phyloP scores from a whole-genome alignment of 2,888 invertebrate species.

The Subacronicta megacephala region DNA sequence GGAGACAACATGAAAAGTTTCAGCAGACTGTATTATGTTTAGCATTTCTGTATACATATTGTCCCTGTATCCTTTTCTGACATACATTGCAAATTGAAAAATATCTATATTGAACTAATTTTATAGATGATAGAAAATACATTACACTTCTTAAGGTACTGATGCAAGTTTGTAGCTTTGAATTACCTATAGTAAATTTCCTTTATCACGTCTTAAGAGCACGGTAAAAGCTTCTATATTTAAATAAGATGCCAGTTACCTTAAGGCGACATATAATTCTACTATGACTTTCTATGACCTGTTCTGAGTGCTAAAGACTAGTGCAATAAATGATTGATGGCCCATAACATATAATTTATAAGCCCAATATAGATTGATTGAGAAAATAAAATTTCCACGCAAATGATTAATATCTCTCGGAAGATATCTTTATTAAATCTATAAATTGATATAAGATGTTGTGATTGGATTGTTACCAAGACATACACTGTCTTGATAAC shows the following conservation, averaged over 20 bases:
- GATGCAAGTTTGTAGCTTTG: too few species aligned
- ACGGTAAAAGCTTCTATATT: too few species aligned
- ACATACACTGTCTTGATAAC: too few species aligned
- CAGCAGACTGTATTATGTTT: background rate
- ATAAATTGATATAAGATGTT: constrained; percentile 31
- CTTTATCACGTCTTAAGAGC: too few species aligned
- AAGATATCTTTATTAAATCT: constrained; percentile 38
- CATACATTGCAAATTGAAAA: too few species aligned
- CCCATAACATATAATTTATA: constrained; percentile 41
- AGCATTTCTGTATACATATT: background rate
- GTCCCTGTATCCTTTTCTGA: too few species aligned
- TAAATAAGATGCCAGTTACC: too few species aligned
- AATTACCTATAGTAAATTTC: too few species aligned
- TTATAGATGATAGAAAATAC: too few species aligned
- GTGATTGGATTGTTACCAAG: constrained; percentile 15
- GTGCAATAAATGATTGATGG: constrained; percentile 27
- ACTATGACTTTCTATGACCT: constrained; percentile 21
- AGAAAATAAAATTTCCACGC: constrained; percentile 31
- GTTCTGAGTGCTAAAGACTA: constrained; percentile 16
- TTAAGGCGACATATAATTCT: too few species aligned
- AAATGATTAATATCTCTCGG: constrained; percentile 37
- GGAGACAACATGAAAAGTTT: constrained; percentile 8
- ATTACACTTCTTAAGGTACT: too few species aligned
- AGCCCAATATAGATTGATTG: constrained; percentile 40
- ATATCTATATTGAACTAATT: too few species aligned